Evolutionary conservation across 2,113 vertebrate species (phyloP).

Genomic region (Thomomys bottae): DNA sequence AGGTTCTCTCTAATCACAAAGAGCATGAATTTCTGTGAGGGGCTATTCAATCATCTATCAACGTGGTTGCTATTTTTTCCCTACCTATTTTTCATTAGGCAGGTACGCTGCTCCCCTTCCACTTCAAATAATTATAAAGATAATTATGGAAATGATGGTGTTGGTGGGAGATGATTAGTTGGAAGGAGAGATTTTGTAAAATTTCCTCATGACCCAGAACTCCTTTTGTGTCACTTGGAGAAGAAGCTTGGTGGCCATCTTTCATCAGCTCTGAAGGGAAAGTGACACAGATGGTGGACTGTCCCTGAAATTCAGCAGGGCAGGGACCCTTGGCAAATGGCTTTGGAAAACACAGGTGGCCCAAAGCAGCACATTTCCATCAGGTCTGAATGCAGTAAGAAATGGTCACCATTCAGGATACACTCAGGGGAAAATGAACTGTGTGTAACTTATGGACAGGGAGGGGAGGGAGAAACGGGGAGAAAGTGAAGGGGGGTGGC

Average conservation of each 20-base stretch:
- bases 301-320: constrained; percentile 18
- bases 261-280: neutral
- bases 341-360: neutral
- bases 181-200: constrained; percentile 38
- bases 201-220: constrained; percentile 26
- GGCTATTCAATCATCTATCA: constrained; percentile 51
- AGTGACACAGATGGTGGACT: neutral
- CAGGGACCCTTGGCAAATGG: neutral
- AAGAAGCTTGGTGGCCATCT: too few species aligned
- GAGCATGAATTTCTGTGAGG: neutral
- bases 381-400: neutral
- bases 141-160: constrained; percentile 69
- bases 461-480: too few species aligned
- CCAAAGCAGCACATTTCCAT: neutral
- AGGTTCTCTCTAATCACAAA: neutral
- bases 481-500: too few species aligned
- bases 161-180: constrained; percentile 44
- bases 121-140: constrained; percentile 72
- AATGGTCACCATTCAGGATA: too few species aligned
- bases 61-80: constrained; percentile 41
- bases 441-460: too few species aligned
- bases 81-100: constrained; percentile 54
- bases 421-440: too few species aligned
- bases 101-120: constrained; percentile 27
- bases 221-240: neutral